Percentiles rank a stretch among this genome's conserved stretches.
These are phyloP conservation scores for Tetranychus piercei DNA, from an alignment of 2,888 invertebrate species.

Conservation along the genomic window DNA sequence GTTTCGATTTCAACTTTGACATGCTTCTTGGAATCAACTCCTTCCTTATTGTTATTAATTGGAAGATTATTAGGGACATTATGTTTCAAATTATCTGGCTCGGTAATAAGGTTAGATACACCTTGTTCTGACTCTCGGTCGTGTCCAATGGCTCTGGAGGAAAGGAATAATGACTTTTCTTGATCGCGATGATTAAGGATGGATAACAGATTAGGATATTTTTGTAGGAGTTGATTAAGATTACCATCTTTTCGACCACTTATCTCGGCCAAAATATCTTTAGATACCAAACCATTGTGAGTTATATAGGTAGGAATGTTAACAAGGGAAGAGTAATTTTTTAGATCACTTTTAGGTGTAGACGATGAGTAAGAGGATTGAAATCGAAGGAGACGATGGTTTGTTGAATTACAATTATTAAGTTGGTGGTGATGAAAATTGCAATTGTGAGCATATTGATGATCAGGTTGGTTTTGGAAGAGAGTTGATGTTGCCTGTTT, in stretches of 20 bases:
- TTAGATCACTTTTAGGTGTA: constrained; percentile 18
- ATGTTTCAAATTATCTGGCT: background rate
- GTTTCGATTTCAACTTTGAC: background rate
- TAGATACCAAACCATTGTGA: background rate
- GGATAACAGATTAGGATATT: constrained; percentile 49
- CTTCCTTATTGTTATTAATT: background rate
- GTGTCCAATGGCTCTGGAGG: background rate
- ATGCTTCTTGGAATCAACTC: background rate
- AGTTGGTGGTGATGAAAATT: background rate
- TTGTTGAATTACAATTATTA: background rate
- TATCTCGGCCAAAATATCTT: constrained; percentile 34
- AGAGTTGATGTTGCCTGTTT: background rate
- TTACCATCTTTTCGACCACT: constrained; percentile 21
- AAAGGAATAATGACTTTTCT: constrained; percentile 5
- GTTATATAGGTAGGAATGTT: constrained; percentile 60
- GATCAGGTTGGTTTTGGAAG: constrained; percentile 2
- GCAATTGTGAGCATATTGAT: background rate
- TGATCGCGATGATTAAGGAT: background rate
- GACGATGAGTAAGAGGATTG: constrained; percentile 21
- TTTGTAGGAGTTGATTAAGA: constrained; percentile 49
- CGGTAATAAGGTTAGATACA: background rate
- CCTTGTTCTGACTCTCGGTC: background rate
- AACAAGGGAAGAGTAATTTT: constrained; percentile 44
- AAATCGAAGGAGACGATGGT: constrained; percentile 8
- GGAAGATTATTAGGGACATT: background rate